These are phyloP conservation scores for Leptinotarsa peninsularis DNA, from an alignment of 2,888 invertebrate species.

Conservation along the genomic window DNA sequence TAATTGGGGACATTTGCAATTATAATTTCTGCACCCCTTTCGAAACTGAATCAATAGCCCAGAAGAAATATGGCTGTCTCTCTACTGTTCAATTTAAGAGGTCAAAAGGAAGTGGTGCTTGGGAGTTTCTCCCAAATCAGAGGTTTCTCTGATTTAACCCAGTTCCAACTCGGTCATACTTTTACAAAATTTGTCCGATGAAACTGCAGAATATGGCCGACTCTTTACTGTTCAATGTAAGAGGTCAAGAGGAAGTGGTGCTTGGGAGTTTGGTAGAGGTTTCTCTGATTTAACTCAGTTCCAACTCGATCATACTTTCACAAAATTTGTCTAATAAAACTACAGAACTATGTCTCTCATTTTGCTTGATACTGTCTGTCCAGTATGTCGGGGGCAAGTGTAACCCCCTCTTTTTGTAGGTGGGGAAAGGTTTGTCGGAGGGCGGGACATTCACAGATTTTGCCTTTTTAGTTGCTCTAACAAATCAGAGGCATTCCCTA, in stretches of 20 bases:
- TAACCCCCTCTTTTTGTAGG: neutral
- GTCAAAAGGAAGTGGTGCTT: neutral
- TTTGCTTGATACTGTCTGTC: neutral
- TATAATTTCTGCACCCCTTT: neutral
- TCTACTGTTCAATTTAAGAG: neutral
- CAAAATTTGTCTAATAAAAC: too few relatives aligned
- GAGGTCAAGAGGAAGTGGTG: neutral
- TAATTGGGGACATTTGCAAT: neutral
- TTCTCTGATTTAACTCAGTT: too few relatives aligned
- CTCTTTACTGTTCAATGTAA: neutral
- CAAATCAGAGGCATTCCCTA: neutral
- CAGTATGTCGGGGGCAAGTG: neutral
- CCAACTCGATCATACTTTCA: too few relatives aligned
- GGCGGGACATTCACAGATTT: neutral
- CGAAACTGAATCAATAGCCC: neutral
- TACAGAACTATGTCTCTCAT: too few relatives aligned
- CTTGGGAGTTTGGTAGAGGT: neutral
- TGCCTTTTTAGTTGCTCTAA: neutral
- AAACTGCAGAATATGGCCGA: neutral
- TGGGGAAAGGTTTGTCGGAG: neutral
- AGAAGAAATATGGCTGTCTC: slow-evolving; percentile 6
- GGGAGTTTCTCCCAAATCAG: neutral
- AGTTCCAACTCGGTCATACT: too few relatives aligned
- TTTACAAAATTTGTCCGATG: too few relatives aligned
- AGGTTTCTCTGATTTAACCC: too few relatives aligned